Conservation (phyloP, 2,113 vertebrate species). For the Pterocles gutturalis region DNA sequence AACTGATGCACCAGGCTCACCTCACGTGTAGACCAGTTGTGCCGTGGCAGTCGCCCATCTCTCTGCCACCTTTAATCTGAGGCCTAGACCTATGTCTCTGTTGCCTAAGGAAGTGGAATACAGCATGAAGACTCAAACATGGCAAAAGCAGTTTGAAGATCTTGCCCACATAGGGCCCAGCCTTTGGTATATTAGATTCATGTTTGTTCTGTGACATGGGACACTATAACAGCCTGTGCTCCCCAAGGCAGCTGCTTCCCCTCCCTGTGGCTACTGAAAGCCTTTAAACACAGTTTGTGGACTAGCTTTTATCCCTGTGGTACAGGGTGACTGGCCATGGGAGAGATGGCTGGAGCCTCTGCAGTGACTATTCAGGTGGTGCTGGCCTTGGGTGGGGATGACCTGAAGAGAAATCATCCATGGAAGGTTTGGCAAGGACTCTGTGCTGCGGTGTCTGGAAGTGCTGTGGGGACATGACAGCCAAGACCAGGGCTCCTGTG, state of each 20-base stretch:
- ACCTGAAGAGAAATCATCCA: background rate
- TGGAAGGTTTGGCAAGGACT: background rate
- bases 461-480: accelerated
- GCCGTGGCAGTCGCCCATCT: accelerated
- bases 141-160: background rate
- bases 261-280: background rate
- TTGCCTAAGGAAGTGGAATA: background rate
- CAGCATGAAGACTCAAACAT: background rate
- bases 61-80: background rate
- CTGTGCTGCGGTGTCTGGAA: background rate
- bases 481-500: background rate
- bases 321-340: background rate
- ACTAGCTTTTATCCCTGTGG: background rate
- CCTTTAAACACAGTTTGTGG: background rate
- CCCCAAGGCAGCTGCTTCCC: background rate
- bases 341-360: background rate
- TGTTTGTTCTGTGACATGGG: background rate
- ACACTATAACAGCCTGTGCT: background rate
- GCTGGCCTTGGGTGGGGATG: background rate
- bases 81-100: background rate
- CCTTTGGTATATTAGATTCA: background rate
- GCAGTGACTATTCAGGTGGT: background rate
- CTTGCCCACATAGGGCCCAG: background rate
- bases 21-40: background rate
- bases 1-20: background rate